A percentile compares a stretch with the other conserved stretches of the same genome.
Conservation (phyloP, 2,113 vertebrate genomes). For the Garra rufa region DNA sequence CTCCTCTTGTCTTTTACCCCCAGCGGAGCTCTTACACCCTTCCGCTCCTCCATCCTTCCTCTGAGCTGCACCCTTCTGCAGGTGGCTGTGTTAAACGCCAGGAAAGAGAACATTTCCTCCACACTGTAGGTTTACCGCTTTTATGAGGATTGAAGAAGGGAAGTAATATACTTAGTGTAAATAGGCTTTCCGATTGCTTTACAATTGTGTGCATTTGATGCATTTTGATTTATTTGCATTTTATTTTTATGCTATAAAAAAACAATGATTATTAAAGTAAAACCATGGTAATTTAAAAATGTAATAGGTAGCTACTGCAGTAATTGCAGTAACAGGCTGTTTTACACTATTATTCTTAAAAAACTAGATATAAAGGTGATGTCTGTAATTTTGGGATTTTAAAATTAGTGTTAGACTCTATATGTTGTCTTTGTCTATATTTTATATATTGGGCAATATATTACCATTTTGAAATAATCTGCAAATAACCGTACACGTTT, state of each 20-base stretch:
- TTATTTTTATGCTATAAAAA: neutral
- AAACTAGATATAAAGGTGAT: too few relatives aligned
- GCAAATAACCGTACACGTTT: neutral
- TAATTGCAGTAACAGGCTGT: neutral
- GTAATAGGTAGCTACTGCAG: too few relatives aligned
- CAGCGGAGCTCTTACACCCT: conserved; percentile 8
- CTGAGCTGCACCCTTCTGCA: conserved; percentile 47
- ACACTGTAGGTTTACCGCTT: conserved; percentile 6
- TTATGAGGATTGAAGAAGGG: conserved; percentile 16
- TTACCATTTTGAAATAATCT: neutral
- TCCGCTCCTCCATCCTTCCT: conserved; percentile 45
- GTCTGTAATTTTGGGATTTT: too few relatives aligned
- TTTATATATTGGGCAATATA: neutral
- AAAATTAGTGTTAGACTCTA: neutral
- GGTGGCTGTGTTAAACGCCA: conserved; percentile 48
- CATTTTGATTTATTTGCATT: neutral
- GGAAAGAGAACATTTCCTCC: conserved; percentile 50
- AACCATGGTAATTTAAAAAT: too few relatives aligned
- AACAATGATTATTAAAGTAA: too few relatives aligned
- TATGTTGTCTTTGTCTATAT: too few relatives aligned
- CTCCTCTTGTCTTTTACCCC: neutral
- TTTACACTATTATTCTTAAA: too few relatives aligned
- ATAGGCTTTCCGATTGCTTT: neutral
- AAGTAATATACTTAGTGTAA: neutral
- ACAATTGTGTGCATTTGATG: neutral